These are phyloP conservation scores for Cyprinodon diabolis DNA, from an alignment of 2,797 vertebrate genomes.

Conservation along the genomic window DNA sequence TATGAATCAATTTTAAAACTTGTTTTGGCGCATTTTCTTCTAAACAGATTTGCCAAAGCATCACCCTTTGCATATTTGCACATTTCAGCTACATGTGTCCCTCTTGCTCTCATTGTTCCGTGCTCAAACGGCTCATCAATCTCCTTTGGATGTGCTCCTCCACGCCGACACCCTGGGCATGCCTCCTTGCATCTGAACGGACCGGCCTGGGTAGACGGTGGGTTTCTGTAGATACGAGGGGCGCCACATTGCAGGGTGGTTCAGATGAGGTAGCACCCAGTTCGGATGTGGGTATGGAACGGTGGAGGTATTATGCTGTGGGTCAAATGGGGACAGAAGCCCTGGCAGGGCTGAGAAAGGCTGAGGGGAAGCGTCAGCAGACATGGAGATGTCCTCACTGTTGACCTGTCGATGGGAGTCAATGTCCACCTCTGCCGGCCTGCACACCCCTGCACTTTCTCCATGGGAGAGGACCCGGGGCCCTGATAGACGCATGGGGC, in stretches of 20 bases:
- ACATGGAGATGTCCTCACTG: conserved; percentile 38
- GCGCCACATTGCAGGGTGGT: conserved; percentile 46
- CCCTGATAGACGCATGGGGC: conserved; percentile 8
- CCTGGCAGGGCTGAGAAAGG: conserved; percentile 6
- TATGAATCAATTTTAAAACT: neutral
- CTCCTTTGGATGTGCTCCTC: conserved; percentile 32
- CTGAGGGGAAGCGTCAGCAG: neutral
- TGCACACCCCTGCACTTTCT: neutral
- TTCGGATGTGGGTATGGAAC: conserved; percentile 25
- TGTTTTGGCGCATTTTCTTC: neutral
- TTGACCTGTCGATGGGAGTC: conserved; percentile 56
- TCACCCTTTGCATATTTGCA: neutral
- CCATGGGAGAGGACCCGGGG: conserved; percentile 10
- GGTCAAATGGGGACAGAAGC: conserved; percentile 13
- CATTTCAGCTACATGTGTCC: neutral
- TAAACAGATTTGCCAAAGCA: neutral
- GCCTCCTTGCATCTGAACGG: conserved; percentile 48
- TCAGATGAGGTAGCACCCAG: conserved; percentile 59
- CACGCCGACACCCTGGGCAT: conserved; percentile 12
- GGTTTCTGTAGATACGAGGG: conserved; percentile 40
- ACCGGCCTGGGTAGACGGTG: conserved; percentile 52
- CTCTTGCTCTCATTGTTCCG: conserved; percentile 31
- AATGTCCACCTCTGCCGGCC: conserved; percentile 20
- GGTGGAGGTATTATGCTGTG: conserved; percentile 5
- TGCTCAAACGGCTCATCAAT: conserved; percentile 41